A percentile compares a stretch with the other conserved stretches of the same genome.
Evolutionary conservation across 2,888 invertebrate species (phyloP).

Genomic region (Bombylius discolor): DNA sequence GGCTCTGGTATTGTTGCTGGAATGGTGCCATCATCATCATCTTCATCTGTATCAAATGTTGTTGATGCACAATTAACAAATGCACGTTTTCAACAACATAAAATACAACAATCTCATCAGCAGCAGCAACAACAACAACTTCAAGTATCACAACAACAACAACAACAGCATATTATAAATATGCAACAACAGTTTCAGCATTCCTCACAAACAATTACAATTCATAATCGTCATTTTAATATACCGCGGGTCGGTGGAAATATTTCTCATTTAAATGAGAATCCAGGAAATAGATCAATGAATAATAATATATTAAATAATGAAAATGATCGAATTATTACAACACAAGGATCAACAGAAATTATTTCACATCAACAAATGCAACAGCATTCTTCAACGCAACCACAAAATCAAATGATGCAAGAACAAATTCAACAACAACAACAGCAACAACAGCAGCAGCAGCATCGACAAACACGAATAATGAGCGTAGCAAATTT

Average conservation of each 20-base stretch:
- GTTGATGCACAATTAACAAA: neutral
- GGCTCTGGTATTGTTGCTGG: slow-evolving; percentile 18
- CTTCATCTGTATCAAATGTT: neutral
- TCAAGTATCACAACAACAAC: slow-evolving; percentile 10
- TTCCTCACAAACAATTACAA: slow-evolving; percentile 16
- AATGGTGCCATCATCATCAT: slow-evolving; percentile 1
- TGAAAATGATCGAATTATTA: slow-evolving; percentile 7
- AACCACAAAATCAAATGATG: neutral
- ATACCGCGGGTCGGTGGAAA: slow-evolving; percentile 26
- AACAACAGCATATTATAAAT: slow-evolving; percentile 14
- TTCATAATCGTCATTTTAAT: slow-evolving; percentile 21
- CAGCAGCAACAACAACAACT: slow-evolving; percentile 5
- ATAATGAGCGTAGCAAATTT: slow-evolving; percentile 35
- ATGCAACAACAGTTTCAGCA: slow-evolving; percentile 7
- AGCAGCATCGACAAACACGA: neutral
- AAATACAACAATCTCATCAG: slow-evolving; percentile 6
- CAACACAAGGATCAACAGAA: slow-evolving; percentile 18
- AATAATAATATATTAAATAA: neutral
- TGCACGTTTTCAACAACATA: slow-evolving; percentile 8
- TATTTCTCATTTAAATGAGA: slow-evolving; percentile 6
- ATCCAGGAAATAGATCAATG: neutral
- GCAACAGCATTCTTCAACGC: neutral
- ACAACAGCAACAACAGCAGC: slow-evolving; percentile 10
- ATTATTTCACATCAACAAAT: neutral
- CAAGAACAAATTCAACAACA: slow-evolving; percentile 15